phyloP scores from a whole-genome alignment of 2,888 invertebrate species.

The Thymelicus acteon region DNA sequence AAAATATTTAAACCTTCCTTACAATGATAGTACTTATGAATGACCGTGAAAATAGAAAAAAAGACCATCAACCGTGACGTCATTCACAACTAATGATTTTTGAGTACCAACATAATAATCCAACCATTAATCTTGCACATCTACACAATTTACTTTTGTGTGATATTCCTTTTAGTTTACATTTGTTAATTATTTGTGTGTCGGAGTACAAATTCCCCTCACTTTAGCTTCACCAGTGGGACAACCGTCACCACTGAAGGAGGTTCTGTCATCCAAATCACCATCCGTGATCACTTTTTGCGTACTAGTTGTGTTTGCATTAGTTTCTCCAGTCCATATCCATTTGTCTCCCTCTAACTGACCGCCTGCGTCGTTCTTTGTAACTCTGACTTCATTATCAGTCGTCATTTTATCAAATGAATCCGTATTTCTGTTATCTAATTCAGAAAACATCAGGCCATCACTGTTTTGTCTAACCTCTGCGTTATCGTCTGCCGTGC shows the following conservation, averaged over 20 bases:
- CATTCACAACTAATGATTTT: not conserved
- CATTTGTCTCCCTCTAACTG: conserved; percentile 32
- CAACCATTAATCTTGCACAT: no score
- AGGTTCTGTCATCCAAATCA: conserved; percentile 37
- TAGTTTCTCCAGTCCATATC: conserved; percentile 34
- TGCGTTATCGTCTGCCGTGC: not conserved
- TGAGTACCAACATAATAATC: no score
- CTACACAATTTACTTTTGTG: not conserved
- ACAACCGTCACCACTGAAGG: conserved; percentile 40
- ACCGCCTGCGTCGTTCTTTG: conserved; percentile 1
- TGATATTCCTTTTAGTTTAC: not conserved
- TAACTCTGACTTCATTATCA: conserved; percentile 20
- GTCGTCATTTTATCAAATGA: conserved; percentile 9
- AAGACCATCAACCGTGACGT: not conserved
- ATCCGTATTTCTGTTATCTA: conserved; percentile 6
- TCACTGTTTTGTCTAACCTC: not conserved
- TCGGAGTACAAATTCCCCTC: conserved; percentile 16
- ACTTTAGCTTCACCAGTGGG: conserved; percentile 39
- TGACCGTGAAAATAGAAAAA: no score
- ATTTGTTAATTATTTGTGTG: conserved; percentile 33
- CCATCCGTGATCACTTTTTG: not conserved
- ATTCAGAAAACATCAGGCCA: not conserved
- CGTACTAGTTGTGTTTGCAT: conserved; percentile 1
- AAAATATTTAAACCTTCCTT: no score
- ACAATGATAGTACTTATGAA: no score